Evolutionary conservation across 1,140 invertebrate species (phyloP).

Genomic region (Zaprionus lachaisei): DNA sequence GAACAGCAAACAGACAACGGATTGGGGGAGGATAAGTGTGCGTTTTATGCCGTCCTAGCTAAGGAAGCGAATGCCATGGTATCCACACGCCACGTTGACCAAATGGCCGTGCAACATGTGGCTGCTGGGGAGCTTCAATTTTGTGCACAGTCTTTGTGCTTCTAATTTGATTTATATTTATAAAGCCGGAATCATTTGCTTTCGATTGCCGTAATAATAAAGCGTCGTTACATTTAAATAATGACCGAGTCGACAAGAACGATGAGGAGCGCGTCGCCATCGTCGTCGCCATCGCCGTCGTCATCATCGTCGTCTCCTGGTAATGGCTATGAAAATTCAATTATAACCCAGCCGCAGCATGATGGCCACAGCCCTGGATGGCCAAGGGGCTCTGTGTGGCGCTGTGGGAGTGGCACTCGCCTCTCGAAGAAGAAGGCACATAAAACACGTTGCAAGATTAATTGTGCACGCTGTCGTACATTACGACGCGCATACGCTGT

Average conservation of each 20-base stretch:
- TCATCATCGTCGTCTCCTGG: constrained; percentile 47
- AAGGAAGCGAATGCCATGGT: constrained; percentile 39
- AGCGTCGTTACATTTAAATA: constrained; percentile 83
- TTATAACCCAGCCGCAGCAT: constrained; percentile 77
- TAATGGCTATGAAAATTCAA: constrained; percentile 83
- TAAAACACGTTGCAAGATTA: constrained; percentile 81
- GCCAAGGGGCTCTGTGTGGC: background rate
- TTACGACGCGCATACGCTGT: constrained; percentile 77
- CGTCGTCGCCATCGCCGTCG: background rate
- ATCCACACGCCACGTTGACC: constrained; percentile 47
- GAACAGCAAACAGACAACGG: background rate
- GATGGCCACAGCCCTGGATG: constrained; percentile 53
- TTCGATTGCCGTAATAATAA: constrained; percentile 80
- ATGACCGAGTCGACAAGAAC: constrained; percentile 57
- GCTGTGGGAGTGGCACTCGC: constrained; percentile 8
- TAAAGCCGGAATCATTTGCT: constrained; percentile 79
- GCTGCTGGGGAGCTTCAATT: constrained; percentile 25
- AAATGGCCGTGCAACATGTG: constrained; percentile 75
- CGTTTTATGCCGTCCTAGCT: constrained; percentile 49
- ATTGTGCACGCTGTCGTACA: constrained; percentile 76
- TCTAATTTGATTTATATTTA: constrained; percentile 82
- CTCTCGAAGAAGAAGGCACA: constrained; percentile 38
- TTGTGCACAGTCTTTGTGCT: constrained; percentile 18
- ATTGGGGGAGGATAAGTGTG: constrained; percentile 33
- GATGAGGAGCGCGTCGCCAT: constrained; percentile 18